Percentiles rank a stretch among this genome's conserved stretches.
These are phyloP conservation scores for Ornithoptera priamus DNA, from an alignment of 2,888 invertebrate genomes.

Conservation along the genomic window DNA sequence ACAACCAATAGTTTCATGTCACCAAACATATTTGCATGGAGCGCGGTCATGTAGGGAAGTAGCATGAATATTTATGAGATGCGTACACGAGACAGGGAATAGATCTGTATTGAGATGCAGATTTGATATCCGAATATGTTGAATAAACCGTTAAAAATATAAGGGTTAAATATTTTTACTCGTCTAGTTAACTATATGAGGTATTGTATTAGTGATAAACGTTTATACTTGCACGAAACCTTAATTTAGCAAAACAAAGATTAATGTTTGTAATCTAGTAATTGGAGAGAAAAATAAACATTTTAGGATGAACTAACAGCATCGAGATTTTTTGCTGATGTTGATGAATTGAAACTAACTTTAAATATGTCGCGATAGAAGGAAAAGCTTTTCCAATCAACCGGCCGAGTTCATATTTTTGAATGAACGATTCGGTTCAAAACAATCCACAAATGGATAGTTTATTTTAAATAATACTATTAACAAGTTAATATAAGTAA, in stretches of 20 bases:
- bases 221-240: too few relatives aligned
- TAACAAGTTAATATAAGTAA: too few relatives aligned
- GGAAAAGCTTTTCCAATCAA: not conserved
- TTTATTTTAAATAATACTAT: too few relatives aligned
- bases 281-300: not conserved
- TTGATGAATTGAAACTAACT: not conserved
- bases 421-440: not conserved
- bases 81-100: not conserved
- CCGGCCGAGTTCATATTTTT: not conserved
- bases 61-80: slow-evolving; percentile 18
- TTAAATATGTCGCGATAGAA: not conserved
- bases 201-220: too few relatives aligned
- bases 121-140: not conserved
- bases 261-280: not conserved
- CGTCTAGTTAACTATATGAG: too few relatives aligned
- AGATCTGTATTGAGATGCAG: not conserved
- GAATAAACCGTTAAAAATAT: too few relatives aligned
- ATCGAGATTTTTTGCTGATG: not conserved
- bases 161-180: too few relatives aligned
- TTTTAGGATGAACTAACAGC: not conserved
- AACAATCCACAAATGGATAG: not conserved
- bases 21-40: slow-evolving; percentile 16
- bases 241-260: too few relatives aligned
- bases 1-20: slow-evolving; percentile 2
- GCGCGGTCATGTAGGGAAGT: not conserved